Conservation (phyloP, 2,113 vertebrate genomes). For the Aix galericulata region DNA sequence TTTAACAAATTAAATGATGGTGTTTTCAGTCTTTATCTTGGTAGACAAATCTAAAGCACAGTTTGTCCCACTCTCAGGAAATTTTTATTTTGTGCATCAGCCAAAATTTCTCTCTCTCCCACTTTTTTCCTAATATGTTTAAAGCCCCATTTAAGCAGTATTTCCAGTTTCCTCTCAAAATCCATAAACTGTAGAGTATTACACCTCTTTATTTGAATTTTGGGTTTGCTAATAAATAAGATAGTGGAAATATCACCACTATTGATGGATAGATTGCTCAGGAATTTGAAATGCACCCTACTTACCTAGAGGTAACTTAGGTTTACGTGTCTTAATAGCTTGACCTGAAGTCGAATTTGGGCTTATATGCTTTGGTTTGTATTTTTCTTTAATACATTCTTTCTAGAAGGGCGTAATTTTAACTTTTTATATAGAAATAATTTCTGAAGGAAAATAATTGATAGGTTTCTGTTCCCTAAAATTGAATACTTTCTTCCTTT, state of each 20-base stretch:
- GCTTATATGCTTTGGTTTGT: neutral
- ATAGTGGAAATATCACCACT: neutral
- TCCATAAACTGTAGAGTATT: neutral
- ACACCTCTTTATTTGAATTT: fast-evolving
- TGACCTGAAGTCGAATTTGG: neutral
- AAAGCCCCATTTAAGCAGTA: neutral
- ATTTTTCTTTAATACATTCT: neutral
- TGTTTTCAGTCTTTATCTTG: neutral
- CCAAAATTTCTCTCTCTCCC: neutral
- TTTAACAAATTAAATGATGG: neutral
- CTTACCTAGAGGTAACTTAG: neutral
- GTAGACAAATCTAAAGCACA: neutral
- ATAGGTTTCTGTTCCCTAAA: neutral
- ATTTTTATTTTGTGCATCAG: neutral
- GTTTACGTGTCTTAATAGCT: neutral
- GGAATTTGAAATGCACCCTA: neutral
- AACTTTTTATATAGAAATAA: neutral
- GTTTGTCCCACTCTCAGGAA: neutral
- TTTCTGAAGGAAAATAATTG: neutral
- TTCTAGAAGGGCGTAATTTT: neutral
- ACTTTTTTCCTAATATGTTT: neutral
- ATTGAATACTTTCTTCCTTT: neutral
- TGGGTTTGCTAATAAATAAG: neutral
- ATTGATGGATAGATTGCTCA: neutral
- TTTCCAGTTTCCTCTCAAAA: neutral